Evolutionary conservation across 2,888 invertebrate species (phyloP), one percentile per base, ranked within the genome.

Genomic region (Campaea margaritaria): DNA sequence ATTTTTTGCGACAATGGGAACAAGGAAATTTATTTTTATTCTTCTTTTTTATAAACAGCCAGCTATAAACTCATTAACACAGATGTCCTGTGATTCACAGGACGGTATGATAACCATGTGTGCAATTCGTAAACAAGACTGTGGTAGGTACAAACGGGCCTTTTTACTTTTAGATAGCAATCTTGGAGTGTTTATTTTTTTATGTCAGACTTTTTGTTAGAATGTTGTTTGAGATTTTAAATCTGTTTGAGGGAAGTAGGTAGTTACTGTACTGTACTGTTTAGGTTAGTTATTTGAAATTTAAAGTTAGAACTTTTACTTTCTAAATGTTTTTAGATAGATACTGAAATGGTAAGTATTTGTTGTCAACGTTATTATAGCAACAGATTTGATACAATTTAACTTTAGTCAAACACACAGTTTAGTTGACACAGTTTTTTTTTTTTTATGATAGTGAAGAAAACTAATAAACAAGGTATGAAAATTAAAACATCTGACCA

Each of bases 51-150:
- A 42, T 43, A 62, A 52, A 14, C 41, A 10, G 48, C 42, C 49
- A 41, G 60, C 41, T 42, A 48, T 43, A 54, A 62, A 44, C 47
- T 58, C 47, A 64, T 46, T 51, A 39, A 13, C 55, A 72, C 85
- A 86, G 75, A 81, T 81, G 79, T 81, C 71, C 65, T 58, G 76
- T 83, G 85, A 83, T 79, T 85, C 84, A 85, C 78, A 66, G 59
- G 58, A 53, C 39, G 41, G 70, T 75, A 75, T 72, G 64, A 75
- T 68, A 78, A 73, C 78, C 73, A 74, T 83, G 80, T 80, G 78
- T 70, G 64, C 64, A 69, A 73, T 75, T 73, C 67, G 73, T 81
- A 83, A 83, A 82, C 82, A 83, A 70, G 21, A 70, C 72, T 76
- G 71, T 74, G 74, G 41, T 48, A 49, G 50, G 15, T 16, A 43